Conservation (phyloP, 2,797 vertebrate genomes). For the Sciaenops ocellatus region DNA sequence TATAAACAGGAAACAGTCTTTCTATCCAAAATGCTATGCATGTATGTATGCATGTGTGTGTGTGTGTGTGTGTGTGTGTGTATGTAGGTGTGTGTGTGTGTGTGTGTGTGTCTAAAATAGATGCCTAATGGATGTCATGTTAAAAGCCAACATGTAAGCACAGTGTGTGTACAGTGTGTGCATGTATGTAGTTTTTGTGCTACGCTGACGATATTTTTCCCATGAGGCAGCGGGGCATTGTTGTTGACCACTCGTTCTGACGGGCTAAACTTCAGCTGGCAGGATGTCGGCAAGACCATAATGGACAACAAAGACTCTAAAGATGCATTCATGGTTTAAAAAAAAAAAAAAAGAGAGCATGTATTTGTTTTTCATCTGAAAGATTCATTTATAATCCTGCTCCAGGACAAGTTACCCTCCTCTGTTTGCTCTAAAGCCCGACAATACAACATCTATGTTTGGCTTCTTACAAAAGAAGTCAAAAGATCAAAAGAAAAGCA, state of each 20-base stretch:
- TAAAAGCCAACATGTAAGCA: constrained; percentile 6
- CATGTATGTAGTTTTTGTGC: constrained; percentile 2
- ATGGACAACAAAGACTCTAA: constrained; percentile 11
- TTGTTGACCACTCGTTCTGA: constrained; percentile 30
- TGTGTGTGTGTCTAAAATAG: constrained; percentile 7
- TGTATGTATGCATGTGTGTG: constrained; percentile 3
- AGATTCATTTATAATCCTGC: constrained; percentile 11
- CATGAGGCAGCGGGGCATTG: constrained; percentile 54
- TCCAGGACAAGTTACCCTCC: not conserved
- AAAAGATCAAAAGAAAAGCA: constrained; percentile 16
- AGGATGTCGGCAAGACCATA: constrained; percentile 52
- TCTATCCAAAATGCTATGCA: constrained; percentile 39
- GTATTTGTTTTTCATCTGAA: constrained; percentile 11
- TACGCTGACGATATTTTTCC: constrained; percentile 38
- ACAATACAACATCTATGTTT: constrained; percentile 23
- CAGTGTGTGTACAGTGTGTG: constrained; percentile 14
- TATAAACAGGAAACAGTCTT: constrained; percentile 77
- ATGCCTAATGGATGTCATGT: constrained; percentile 8
- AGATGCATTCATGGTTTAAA: not conserved
- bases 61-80: constrained; percentile 19
- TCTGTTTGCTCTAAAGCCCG: constrained; percentile 19
- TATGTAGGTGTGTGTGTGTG: constrained; percentile 20
- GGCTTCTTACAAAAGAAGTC: constrained; percentile 15
- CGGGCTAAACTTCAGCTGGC: constrained; percentile 57
- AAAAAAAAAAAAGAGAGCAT: not conserved